Conservation (phyloP, 2,113 vertebrate species). For the Ovis aries region ARS-UI_Ramb_v3.0 NC_056055.1:207915501-207916000, state of each 20-base stretch:
- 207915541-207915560: conserved; percentile 86
- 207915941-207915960: conserved; percentile 36
- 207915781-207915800: neutral
- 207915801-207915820: neutral
- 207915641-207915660: conserved; percentile 64
- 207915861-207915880: accelerated
- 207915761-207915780: neutral
- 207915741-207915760: neutral
- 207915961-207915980: conserved; percentile 22
- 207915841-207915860: neutral
- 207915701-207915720: conserved; percentile 60
- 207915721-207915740: conserved; percentile 38
- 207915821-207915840: neutral
- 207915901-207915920: conserved; percentile 9
- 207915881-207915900: neutral
- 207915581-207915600: conserved; percentile 83
- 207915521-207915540: conserved; percentile 85
- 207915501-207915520: conserved; percentile 83
- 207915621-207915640: conserved; percentile 71
- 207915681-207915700: conserved; percentile 58
- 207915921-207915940: conserved; percentile 26
- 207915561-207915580: conserved; percentile 82
- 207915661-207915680: conserved; percentile 66
- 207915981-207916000: conserved; percentile 26
- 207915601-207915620: conserved; percentile 80